These are phyloP conservation scores for Macroramphosus scolopax DNA, from an alignment of 2,797 vertebrate genomes.

Conservation along the genomic window DNA sequence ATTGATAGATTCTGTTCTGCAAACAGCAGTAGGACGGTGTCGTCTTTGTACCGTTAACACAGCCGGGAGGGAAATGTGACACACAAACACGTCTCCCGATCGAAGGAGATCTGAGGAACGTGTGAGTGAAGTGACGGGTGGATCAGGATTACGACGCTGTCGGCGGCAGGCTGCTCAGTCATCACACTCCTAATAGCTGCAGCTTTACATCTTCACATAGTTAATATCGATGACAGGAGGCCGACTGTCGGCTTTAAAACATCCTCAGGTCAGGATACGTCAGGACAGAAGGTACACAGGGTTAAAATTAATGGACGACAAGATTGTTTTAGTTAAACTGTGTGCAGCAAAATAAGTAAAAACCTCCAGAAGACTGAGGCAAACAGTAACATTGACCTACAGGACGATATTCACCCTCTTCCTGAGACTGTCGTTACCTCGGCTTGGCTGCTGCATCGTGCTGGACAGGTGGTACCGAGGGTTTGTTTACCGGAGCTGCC, in stretches of 20 bases:
- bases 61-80: constrained; percentile 21
- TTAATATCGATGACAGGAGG: constrained; percentile 8
- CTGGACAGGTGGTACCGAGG: too few species aligned
- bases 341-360: too few species aligned
- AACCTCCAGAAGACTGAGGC: too few species aligned
- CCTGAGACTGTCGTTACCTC: too few species aligned
- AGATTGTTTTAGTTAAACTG: too few species aligned
- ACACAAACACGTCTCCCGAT: constrained; percentile 9
- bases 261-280: too few species aligned
- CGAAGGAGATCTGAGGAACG: constrained; percentile 1
- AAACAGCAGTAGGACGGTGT: constrained; percentile 39
- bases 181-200: constrained; percentile 14
- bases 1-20: constrained; percentile 55
- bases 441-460: too few species aligned
- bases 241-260: too few species aligned
- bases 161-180: neutral
- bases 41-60: constrained; percentile 17
- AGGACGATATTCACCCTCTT: too few species aligned
- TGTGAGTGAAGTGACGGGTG: neutral
- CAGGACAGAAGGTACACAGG: neutral
- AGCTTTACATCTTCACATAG: neutral
- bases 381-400: too few species aligned
- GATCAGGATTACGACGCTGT: constrained; percentile 4
- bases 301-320: too few species aligned
- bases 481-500: too few species aligned